Evolutionary conservation across 1,140 invertebrate species (phyloP), one percentile per base, ranked within the genome.

Genomic region (Drosophila persimilis): DNA sequence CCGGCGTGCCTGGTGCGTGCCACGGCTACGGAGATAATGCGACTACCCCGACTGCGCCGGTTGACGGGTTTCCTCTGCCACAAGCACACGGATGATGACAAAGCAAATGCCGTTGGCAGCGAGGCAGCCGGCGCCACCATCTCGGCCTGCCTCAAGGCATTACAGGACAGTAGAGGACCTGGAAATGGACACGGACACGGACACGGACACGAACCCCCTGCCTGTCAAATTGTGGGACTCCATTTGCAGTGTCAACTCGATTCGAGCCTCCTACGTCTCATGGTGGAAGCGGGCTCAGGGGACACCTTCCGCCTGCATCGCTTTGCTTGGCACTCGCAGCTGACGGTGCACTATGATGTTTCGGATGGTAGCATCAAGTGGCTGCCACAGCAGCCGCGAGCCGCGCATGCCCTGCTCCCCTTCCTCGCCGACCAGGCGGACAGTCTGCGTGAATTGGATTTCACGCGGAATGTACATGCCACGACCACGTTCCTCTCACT

Each of bases 331-430:
- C 83, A 86, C 47, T 75, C 83, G 26, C 78, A 72, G 70, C 66
- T 86, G 59, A 72, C 67, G 66, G 71, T 86, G 62, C 75, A 79
- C 74, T 83, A 70, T 51, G 78, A 86, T 63, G 63, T 73, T 39
- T 53, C 48, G 26, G 78, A 88, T 64, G 78, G 83, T 9, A 75
- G 83, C 78, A 75, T 83, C 78, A 88, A 75, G 78, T 86, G 83
- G 83, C 58, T 72, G 64, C 83, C 84, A 45, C 83, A 86, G 63
- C 63, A 60, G 67, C 78, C 84, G 71, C 78, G 76, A 53, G 78
- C 74, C 63, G 60, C 73, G 22, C 66, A 47, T 52, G 72, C 71
- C 17, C 46, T 83, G 24, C 78, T 79, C 11, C 60, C 57, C 39
- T 86, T 86, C 39, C 47, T 86, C 47, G 74, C 61, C 66, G 60